Conservation (phyloP, 2,888 invertebrate genomes). For the Bembecia ichneumoniformis region DNA sequence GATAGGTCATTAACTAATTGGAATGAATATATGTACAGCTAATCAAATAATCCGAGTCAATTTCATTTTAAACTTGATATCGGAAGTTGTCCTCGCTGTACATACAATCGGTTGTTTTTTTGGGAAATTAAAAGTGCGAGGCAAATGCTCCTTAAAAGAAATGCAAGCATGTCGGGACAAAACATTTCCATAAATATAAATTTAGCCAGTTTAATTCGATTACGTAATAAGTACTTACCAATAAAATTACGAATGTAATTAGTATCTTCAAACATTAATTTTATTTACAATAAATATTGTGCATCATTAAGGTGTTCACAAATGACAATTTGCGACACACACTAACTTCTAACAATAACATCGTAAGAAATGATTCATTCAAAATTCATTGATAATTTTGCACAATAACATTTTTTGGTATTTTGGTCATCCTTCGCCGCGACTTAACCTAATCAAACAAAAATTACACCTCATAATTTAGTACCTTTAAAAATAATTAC, state of each 20-base stretch:
- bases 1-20: neutral
- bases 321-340: neutral
- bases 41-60: neutral
- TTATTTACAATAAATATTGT: slow-evolving; percentile 37
- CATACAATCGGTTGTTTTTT: neutral
- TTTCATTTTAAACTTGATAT: no score
- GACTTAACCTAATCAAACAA: slow-evolving; percentile 15
- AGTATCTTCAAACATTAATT: slow-evolving; percentile 26
- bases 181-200: neutral
- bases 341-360: neutral
- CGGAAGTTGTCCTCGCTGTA: neutral
- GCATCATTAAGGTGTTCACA: slow-evolving; percentile 11
- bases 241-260: slow-evolving; percentile 33
- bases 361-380: neutral
- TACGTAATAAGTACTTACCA: slow-evolving; percentile 56
- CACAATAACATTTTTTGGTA: slow-evolving; percentile 49
- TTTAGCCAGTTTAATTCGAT: slow-evolving; percentile 6
- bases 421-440: slow-evolving; percentile 45
- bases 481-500: neutral
- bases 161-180: neutral
- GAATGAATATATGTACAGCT: neutral
- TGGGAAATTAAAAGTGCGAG: slow-evolving; percentile 4
- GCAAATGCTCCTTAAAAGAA: slow-evolving; percentile 4
- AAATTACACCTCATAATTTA: neutral
- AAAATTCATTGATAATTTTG: slow-evolving; percentile 28